phyloP scores from a whole-genome alignment of 1,140 invertebrate genomes.

The Paracyclopina nana region DNA sequence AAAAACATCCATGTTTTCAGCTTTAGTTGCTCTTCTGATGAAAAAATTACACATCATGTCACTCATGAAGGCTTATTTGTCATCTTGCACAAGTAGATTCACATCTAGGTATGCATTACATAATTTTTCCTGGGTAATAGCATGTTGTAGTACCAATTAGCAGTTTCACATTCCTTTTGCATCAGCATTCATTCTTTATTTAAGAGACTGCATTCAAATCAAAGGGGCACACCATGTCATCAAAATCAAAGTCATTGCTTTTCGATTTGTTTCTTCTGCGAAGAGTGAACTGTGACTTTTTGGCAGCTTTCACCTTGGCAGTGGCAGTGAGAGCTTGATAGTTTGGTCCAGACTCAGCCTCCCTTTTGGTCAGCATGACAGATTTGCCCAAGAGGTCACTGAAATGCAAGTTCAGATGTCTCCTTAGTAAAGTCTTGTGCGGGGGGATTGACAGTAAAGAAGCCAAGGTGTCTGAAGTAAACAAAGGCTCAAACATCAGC shows the following conservation, averaged over 20 bases:
- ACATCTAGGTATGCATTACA: no score
- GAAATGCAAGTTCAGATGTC: constrained; percentile 71
- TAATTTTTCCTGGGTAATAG: no score
- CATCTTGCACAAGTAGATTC: no score
- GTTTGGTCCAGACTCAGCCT: constrained; percentile 56
- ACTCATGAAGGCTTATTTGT: no score
- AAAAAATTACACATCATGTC: no score
- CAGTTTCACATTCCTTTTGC: no score
- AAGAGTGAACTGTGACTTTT: constrained; percentile 12
- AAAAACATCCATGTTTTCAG: no score
- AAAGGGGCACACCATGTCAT: constrained; percentile 19
- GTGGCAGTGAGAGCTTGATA: constrained; percentile 66
- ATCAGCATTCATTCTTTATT: no score
- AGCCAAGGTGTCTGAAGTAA: constrained; percentile 80
- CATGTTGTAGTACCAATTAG: no score
- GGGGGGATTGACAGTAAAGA: constrained; percentile 80
- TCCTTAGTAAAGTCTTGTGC: constrained; percentile 75
- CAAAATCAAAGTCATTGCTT: constrained; percentile 11
- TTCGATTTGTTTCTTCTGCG: constrained; percentile 7
- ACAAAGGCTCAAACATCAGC: constrained; percentile 76
- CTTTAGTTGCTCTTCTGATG: no score
- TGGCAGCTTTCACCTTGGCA: constrained; percentile 53
- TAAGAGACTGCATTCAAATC: no score
- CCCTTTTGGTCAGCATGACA: constrained; percentile 69
- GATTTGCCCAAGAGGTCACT: constrained; percentile 59